Conservation (phyloP, 1,140 invertebrate species). For the Cydia splendana region DNA sequence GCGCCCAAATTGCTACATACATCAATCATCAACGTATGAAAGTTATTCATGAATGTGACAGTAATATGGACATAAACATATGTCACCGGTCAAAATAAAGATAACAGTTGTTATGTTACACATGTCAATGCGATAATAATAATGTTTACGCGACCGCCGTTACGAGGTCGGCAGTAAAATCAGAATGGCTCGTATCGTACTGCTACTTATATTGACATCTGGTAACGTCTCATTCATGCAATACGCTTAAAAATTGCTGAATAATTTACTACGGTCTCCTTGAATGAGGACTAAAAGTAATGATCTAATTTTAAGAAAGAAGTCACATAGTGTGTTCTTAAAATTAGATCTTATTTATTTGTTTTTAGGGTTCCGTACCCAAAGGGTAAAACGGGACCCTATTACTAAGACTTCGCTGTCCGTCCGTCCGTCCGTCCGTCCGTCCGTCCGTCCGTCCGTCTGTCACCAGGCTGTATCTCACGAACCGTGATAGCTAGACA, state of each 20-base stretch:
- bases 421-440: too few species aligned
- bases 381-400: too few species aligned
- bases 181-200: neutral
- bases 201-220: slow-evolving; percentile 26
- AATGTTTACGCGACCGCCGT: slow-evolving; percentile 15
- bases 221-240: neutral
- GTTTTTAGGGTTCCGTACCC: too few species aligned
- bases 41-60: slow-evolving; percentile 11
- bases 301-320: too few species aligned
- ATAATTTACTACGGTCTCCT: neutral
- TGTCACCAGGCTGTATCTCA: too few species aligned
- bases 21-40: neutral
- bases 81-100: slow-evolving; percentile 22
- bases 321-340: too few species aligned
- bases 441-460: too few species aligned
- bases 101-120: slow-evolving; percentile 15
- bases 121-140: slow-evolving; percentile 24
- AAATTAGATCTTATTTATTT: too few species aligned
- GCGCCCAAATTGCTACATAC: neutral
- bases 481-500: too few species aligned
- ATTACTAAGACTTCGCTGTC: too few species aligned
- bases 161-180: slow-evolving; percentile 22
- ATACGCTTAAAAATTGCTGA: neutral
- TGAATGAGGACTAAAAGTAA: too few species aligned
- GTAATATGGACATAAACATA: slow-evolving; percentile 28